Conservation (phyloP, 2,888 invertebrate species). For the Sussaba pulchella region DNA sequence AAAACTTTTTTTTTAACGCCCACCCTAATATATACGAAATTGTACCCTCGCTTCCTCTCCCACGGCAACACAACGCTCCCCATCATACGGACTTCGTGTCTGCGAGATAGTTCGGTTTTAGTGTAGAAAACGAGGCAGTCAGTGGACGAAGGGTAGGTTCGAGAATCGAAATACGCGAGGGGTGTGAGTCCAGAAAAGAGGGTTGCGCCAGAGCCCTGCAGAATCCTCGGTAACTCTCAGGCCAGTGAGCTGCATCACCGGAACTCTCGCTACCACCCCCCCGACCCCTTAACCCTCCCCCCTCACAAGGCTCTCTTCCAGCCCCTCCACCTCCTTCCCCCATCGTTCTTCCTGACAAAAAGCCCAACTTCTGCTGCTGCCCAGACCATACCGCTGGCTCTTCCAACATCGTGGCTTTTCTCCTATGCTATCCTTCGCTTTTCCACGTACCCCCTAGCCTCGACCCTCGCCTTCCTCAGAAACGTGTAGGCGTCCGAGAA, state of each 20-base stretch:
- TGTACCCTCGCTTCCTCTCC: conserved; percentile 74
- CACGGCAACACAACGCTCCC: conserved; percentile 75
- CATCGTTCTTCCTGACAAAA: conserved; percentile 38
- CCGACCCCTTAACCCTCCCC: conserved; percentile 64
- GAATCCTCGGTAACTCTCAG: conserved; percentile 79
- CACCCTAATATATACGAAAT: conserved; percentile 79
- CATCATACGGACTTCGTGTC: conserved; percentile 58
- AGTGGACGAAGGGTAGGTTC: conserved; percentile 64
- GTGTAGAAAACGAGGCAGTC: conserved; percentile 70
- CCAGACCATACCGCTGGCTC: conserved; percentile 29
- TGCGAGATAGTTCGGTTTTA: conserved; percentile 49
- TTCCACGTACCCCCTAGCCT: conserved; percentile 58
- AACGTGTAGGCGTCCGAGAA: conserved; percentile 70
- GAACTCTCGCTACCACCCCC: conserved; percentile 73
- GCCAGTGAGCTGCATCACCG: conserved; percentile 75
- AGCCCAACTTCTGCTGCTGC: conserved; percentile 38
- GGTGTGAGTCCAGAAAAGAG: conserved; percentile 83
- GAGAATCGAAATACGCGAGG: conserved; percentile 74
- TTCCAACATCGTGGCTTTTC: conserved; percentile 58
- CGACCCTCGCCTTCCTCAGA: conserved; percentile 72
- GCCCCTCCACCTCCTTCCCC: conserved; percentile 44
- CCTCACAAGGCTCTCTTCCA: conserved; percentile 61
- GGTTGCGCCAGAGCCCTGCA: conserved; percentile 78
- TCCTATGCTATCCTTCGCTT: conserved; percentile 50
- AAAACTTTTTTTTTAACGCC: no score